Base-by-base conservation (phyloP, 2,797 vertebrate species). In the Pangasius mekongensis region DNA sequence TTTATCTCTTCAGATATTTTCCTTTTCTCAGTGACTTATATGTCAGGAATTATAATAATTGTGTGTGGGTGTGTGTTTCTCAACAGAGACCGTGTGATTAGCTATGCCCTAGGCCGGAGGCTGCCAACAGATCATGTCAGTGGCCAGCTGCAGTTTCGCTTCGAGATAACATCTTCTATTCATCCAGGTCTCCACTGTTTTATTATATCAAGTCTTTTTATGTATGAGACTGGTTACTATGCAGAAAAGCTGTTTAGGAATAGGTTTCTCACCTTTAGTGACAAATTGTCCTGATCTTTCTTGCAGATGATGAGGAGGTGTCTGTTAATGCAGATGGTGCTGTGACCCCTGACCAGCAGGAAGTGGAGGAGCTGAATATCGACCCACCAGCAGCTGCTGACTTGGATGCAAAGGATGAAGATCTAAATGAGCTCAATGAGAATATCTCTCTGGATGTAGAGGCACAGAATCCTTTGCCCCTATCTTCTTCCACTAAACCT, bases 121-220 rank as follows among this genome's bases (percentile, higher is more conserved):
- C 94, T 99, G 91, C 98, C 98, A 39, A 99, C 98, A 76, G 98
- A 99, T 92, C 98, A 99, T 39, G 98, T 99, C 92, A 99, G 98
- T 87, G 98, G 98, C 81, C 98, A 99, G 92, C 96, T 99, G 93
- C 98, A 99, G 92, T 99, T 99, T 91, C 96, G 98, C 92, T 99
- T 99, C 94, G 98, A 99, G 95, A 97, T 99, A 95, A 98, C 97
- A 89, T 97, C 97, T 74, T 98, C 97, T 78, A 98, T 98, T 91
- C 97, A 99, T 90, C 97, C 97, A 97, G 98, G 98, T 99, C 95
- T 92, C 18, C 27, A 22, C 60, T n/a, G 30, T 83, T 64, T 66
- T 47, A 39, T 47, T 30, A 54, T 22, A 10, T 47, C 11, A n/a
- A 36, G 2, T 52, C 7, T 62, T 58, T 6, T 22, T 49, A n/a